A percentile compares a stretch with the other conserved stretches of the same genome.
Evolutionary conservation across 37 sponge, comb jelly and placozoan species (phyloP).

Genomic region (Dysidea cf. avara): DNA sequence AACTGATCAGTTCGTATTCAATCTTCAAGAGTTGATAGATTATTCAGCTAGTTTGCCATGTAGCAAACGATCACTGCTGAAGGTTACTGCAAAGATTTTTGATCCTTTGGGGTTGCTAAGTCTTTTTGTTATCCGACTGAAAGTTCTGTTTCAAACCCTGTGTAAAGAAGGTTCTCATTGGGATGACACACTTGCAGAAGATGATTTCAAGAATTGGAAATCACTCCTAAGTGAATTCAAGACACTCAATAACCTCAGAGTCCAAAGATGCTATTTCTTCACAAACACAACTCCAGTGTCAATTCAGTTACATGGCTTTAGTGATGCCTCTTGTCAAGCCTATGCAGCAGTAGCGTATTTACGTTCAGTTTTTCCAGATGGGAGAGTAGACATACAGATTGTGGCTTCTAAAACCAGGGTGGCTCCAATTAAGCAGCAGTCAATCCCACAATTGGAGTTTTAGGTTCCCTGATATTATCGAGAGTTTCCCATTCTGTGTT

Average conservation of each 20-base stretch:
- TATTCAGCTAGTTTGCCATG: no score
- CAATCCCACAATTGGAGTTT: no score
- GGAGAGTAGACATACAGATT: not conserved
- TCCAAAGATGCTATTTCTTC: slow-evolving; percentile 36
- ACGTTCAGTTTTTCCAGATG: not conserved
- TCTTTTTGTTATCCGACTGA: slow-evolving; percentile 29
- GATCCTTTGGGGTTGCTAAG: slow-evolving; percentile 22
- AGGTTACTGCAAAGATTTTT: slow-evolving; percentile 32
- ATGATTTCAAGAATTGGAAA: slow-evolving; percentile 15
- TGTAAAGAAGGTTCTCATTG: slow-evolving; percentile 27
- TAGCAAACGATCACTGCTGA: slow-evolving; percentile 17
- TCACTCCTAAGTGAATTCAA: slow-evolving; percentile 26
- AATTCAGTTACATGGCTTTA: slow-evolving; percentile 32
- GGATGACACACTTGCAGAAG: slow-evolving; percentile 32
- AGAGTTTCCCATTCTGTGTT: no score
- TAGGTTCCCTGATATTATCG: no score
- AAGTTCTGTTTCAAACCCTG: slow-evolving; percentile 36
- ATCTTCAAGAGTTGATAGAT: no score
- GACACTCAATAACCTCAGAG: not conserved
- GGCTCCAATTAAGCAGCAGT: no score
- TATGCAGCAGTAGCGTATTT: slow-evolving; percentile 26
- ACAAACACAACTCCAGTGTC: not conserved
- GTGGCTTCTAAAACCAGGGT: not conserved
- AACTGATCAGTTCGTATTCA: no score
- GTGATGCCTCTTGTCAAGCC: slow-evolving; percentile 34